Conservation (phyloP, 2,888 invertebrate genomes). For the Tribolium freemani region DNA sequence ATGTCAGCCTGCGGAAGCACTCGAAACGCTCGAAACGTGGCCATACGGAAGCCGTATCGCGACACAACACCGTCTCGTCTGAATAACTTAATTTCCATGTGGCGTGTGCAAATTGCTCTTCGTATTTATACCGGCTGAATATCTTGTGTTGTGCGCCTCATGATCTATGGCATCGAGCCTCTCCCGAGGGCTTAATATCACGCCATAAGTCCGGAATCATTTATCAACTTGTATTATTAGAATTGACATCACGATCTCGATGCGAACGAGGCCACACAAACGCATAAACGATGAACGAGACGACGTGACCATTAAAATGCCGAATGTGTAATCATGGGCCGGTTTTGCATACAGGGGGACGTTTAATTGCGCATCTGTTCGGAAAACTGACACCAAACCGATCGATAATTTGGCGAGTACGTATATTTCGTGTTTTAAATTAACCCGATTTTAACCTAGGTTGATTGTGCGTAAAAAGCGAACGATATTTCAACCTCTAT, state of each 20-base stretch:
- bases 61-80: neutral
- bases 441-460: neutral
- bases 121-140: slow-evolving; percentile 18
- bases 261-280: slow-evolving; percentile 65
- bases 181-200: slow-evolving; percentile 53
- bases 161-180: slow-evolving; percentile 28
- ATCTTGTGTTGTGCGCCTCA: slow-evolving; percentile 27
- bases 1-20: neutral
- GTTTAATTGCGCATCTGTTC: slow-evolving; percentile 45
- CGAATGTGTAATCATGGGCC: slow-evolving; percentile 49
- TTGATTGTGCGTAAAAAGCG: neutral
- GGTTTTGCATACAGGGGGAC: slow-evolving; percentile 39
- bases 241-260: slow-evolving; percentile 66
- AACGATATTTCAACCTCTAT: neutral
- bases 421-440: neutral
- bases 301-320: slow-evolving; percentile 51
- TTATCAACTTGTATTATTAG: slow-evolving; percentile 55
- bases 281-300: slow-evolving; percentile 63
- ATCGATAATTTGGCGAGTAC: neutral
- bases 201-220: slow-evolving; percentile 53
- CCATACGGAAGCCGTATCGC: neutral
- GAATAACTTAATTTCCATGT: slow-evolving; percentile 31
- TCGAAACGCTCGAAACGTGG: neutral
- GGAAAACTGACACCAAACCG: slow-evolving; percentile 1
- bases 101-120: slow-evolving; percentile 33